phyloP scores from a whole-genome alignment of 2,888 invertebrate genomes.

The Euzophera pinguis region DNA sequence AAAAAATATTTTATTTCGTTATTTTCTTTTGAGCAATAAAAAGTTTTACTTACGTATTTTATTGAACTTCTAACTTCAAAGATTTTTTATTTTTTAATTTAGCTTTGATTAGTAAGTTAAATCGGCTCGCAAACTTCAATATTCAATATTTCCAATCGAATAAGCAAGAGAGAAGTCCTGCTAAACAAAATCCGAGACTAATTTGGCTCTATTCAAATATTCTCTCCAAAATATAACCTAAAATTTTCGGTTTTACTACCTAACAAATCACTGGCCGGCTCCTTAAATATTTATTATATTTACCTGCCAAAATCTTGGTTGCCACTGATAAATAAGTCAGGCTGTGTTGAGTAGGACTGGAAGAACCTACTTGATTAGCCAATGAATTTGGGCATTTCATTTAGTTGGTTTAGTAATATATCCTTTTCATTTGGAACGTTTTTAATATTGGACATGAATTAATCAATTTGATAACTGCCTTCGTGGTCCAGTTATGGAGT shows the following conservation, averaged over 20 bases:
- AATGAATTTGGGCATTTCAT: neutral
- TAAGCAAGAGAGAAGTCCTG: constrained; percentile 51
- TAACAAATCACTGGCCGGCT: neutral
- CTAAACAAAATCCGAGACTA: constrained; percentile 15
- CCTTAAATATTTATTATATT: neutral
- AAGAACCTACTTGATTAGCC: neutral
- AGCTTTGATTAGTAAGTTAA: too few species aligned
- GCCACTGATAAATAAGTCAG: neutral
- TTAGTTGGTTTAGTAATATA: neutral
- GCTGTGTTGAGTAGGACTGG: neutral
- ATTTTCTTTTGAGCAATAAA: too few species aligned
- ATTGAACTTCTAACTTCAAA: too few species aligned
- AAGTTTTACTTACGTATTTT: too few species aligned
- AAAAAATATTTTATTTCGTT: too few species aligned
- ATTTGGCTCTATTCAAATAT: neutral
- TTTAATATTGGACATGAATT: neutral
- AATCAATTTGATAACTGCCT: too few species aligned
- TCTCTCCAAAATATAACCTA: neutral
- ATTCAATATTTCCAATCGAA: too few species aligned
- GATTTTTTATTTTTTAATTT: too few species aligned
- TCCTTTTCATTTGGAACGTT: too few species aligned
- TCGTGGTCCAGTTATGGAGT: too few species aligned
- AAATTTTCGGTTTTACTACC: neutral
- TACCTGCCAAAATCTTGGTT: neutral
- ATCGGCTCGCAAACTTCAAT: too few species aligned